Base-by-base conservation (phyloP, 2,113 vertebrate species). In the Brachirus orientalis region DNA sequence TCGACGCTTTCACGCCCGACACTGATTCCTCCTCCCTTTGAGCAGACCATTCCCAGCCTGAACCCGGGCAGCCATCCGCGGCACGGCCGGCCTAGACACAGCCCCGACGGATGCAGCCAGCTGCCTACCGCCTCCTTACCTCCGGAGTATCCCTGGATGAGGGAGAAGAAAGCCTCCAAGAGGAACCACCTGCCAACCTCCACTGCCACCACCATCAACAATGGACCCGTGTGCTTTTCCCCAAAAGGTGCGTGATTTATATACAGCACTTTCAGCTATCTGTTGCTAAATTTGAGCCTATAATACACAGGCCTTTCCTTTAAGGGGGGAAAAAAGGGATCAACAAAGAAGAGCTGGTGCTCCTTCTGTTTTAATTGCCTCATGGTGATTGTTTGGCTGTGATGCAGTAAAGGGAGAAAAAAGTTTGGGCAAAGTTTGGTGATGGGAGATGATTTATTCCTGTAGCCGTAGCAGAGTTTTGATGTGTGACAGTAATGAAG, bases 11-110 rank as follows among this genome's bases (percentile, higher is more conserved):
- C 96, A 96, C 96, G 96, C 94, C 95, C 97, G 96, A 98, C 98
- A 96, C 96, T 97, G 94, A 98, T 98, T 98, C 98, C 97, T 97
- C 97, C 98, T 97, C 98, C 98, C 95, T 98, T 99, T 93, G 97
- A 99, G 95, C 96, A 98, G 94, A 99, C 96, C 95, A 98, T 99
- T 91, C 97, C 97, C 89, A 97, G 96, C 94, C 95, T 99, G 88
- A 96, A 97, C 91, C 96, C 96, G 92, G 94, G 95, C 94, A 96
- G 94, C 94, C 96, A 97, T 93, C 95, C 97, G 94, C 95, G 96
- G 92, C 96, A 98, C 92, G 94, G 95, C 95, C 96, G 96, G 91
- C 95, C 96, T 88, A 96, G 95, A 92, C 94, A 95, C 92, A 97
- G 95, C 89, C 97, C 95, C 70, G 94, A 95, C 90, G 96, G 95